Evolutionary conservation across 2,888 invertebrate genomes (phyloP).

Genomic region (Idaea dimidiata): DNA sequence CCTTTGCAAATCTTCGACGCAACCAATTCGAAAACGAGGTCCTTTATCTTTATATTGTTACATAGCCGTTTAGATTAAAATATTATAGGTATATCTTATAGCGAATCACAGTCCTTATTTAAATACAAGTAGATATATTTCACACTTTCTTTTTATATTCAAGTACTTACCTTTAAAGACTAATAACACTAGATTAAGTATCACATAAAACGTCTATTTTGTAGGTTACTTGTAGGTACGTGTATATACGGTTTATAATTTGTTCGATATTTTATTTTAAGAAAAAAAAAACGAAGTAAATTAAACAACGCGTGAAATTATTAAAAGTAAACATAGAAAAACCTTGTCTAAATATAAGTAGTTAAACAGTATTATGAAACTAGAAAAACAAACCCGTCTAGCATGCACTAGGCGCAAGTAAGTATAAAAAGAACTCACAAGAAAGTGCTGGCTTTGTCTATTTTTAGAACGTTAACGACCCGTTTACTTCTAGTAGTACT

Average conservation of each 20-base stretch:
- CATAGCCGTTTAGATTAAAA: slow-evolving; percentile 6
- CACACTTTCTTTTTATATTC: too few species aligned
- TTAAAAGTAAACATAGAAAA: not conserved
- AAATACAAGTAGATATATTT: too few species aligned
- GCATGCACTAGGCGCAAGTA: not conserved
- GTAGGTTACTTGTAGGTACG: too few species aligned
- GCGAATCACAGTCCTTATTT: too few species aligned
- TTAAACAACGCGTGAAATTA: not conserved
- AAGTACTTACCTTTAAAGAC: too few species aligned
- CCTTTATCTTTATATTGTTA: slow-evolving; percentile 10
- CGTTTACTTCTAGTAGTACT: not conserved
- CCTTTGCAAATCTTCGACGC: slow-evolving; percentile 46
- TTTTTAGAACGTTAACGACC: not conserved
- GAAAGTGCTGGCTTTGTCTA: slow-evolving; percentile 41
- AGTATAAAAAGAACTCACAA: slow-evolving; percentile 39
- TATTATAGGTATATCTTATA: too few species aligned
- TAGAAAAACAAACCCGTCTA: slow-evolving; percentile 41
- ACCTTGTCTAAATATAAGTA: not conserved
- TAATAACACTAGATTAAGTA: too few species aligned
- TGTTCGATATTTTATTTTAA: not conserved
- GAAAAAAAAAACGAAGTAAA: not conserved
- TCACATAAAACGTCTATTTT: too few species aligned
- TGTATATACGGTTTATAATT: not conserved
- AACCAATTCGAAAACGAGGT: slow-evolving; percentile 13
- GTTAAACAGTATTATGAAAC: slow-evolving; percentile 40